A percentile compares a stretch with the other conserved stretches of the same genome.
Evolutionary conservation across 2,113 vertebrate species (phyloP).

Genomic region (Triplophysa dalaica): DNA sequence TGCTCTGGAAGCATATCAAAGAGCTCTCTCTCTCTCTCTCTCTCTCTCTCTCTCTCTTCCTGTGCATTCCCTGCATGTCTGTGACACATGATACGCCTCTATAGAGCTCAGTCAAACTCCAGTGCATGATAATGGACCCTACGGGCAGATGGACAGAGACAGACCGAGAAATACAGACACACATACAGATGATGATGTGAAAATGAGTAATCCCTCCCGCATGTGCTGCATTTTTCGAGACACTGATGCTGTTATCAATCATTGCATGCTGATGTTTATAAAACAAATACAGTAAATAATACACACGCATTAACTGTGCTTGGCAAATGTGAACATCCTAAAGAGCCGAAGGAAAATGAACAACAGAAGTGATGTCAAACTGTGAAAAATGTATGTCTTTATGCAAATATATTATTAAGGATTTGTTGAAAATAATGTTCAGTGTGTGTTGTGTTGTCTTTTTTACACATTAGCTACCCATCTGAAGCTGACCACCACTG

Average conservation of each 20-base stretch:
- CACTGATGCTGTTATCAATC: neutral
- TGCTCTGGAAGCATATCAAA: conserved; percentile 29
- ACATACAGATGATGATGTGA: neutral
- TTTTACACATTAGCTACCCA: no score
- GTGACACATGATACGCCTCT: conserved; percentile 41
- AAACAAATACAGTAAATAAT: neutral
- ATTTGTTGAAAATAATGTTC: no score
- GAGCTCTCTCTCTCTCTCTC: neutral
- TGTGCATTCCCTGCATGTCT: conserved; percentile 27
- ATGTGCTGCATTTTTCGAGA: neutral
- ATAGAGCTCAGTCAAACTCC: conserved; percentile 3
- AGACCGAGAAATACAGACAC: neutral
- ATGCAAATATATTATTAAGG: no score
- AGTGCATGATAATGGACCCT: conserved; percentile 4
- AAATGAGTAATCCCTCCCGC: neutral
- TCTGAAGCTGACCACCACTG: no score
- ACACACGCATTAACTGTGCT: neutral
- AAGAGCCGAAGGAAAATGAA: neutral
- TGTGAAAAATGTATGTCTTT: no score
- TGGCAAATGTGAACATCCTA: neutral
- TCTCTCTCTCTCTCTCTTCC: neutral
- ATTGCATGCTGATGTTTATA: neutral
- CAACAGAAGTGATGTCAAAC: no score
- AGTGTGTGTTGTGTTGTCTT: no score
- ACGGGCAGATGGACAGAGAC: conserved; percentile 19